Percentiles rank a stretch among this genome's conserved stretches.
Conservation (phyloP, 2,797 vertebrate genomes). For the Acanthiza pusilla region DNA sequence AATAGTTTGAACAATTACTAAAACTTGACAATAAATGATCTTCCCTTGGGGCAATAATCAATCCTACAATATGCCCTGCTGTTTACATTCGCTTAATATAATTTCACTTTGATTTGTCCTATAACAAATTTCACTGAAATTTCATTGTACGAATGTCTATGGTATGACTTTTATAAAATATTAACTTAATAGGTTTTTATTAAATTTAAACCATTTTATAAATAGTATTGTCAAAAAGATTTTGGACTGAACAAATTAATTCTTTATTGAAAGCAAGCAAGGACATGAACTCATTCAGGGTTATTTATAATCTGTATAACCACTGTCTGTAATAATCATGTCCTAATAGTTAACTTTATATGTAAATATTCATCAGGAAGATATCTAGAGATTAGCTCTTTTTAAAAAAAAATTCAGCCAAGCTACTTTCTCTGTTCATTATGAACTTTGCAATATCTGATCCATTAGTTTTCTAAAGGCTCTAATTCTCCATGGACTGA, state of each 20-base stretch:
- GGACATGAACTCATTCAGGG: not conserved
- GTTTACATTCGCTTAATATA: not conserved
- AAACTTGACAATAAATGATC: conserved; percentile 7
- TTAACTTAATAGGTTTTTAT: not conserved
- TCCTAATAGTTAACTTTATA: not conserved
- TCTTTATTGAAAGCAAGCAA: not conserved
- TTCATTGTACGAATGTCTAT: not conserved
- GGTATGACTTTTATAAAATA: conserved; percentile 1
- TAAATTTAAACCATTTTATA: not conserved
- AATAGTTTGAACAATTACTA: not conserved
- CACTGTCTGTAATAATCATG: not conserved
- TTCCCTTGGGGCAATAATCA: conserved; percentile 10
- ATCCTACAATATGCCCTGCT: not conserved
- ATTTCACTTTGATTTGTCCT: conserved; percentile 35
- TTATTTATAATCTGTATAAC: not conserved
- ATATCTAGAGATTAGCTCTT: not conserved
- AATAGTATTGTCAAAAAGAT: not conserved
- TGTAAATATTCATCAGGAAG: not conserved
- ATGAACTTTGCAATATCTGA: not conserved
- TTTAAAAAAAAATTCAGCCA: not conserved
- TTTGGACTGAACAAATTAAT: not conserved
- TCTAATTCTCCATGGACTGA: not conserved
- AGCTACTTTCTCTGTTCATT: not conserved
- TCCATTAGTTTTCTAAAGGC: not conserved
- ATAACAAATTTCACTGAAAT: not conserved